Conservation (phyloP, 2,797 vertebrate genomes). For the Platyrinchus mystaceus region DNA sequence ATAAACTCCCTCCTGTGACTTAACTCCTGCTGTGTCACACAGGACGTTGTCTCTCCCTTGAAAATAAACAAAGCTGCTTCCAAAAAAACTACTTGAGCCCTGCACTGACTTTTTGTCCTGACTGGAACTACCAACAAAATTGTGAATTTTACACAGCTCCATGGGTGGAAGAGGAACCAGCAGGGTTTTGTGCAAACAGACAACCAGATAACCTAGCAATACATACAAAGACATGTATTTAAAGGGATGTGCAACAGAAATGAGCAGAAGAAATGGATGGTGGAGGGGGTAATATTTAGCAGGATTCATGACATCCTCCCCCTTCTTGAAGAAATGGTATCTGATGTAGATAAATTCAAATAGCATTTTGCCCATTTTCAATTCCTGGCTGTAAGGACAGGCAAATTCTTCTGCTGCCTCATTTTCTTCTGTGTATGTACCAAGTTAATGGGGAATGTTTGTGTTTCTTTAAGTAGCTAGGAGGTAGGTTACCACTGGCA, state of each 20-base stretch:
- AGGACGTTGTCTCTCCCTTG: not conserved
- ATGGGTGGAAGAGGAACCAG: not conserved
- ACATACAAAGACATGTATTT: not conserved
- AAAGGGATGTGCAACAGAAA: not conserved
- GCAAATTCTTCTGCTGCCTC: not conserved
- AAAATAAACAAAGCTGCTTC: slow-evolving; percentile 9
- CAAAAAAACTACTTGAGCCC: not conserved
- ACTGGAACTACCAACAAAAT: not conserved
- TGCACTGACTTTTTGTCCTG: not conserved
- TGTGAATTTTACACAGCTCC: not conserved
- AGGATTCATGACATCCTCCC: not conserved
- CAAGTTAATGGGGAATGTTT: slow-evolving; percentile 50
- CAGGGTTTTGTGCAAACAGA: not conserved
- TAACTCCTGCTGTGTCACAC: not conserved
- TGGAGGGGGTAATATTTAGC: not conserved
- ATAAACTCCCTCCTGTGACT: not conserved
- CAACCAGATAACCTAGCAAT: not conserved
- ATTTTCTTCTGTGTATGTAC: not conserved
- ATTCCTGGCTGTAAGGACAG: not conserved
- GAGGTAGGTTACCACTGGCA: slow-evolving; percentile 27
- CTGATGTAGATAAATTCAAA: not conserved
- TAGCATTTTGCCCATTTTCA: not conserved
- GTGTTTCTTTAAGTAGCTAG: slow-evolving; percentile 35
- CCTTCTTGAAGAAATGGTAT: not conserved
- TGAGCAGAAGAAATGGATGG: not conserved